Percentiles rank a stretch among this genome's conserved stretches.
phyloP scores from a whole-genome alignment of 2,888 invertebrate species.

The Neoitamus cyanurus region DNA sequence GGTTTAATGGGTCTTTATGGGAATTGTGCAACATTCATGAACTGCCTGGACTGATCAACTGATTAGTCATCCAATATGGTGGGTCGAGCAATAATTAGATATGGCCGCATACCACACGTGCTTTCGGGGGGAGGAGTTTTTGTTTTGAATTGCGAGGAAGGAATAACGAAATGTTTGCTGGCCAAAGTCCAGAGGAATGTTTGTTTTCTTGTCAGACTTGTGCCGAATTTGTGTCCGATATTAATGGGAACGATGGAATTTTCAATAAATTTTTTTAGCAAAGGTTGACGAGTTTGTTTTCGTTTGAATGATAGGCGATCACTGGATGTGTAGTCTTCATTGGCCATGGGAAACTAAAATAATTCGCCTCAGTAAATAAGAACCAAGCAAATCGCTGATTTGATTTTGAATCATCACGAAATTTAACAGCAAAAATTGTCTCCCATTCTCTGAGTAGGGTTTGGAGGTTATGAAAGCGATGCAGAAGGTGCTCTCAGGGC shows the following conservation, averaged over 20 bases:
- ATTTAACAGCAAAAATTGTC: too few species aligned
- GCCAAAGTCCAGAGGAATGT: not conserved
- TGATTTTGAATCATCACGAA: too few species aligned
- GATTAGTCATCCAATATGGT: not conserved
- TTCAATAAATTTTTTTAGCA: not conserved
- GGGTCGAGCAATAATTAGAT: not conserved
- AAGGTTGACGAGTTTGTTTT: not conserved
- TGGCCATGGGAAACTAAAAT: too few species aligned
- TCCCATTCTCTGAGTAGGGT: too few species aligned
- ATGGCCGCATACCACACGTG: not conserved
- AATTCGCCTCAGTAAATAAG: too few species aligned
- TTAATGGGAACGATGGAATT: not conserved
- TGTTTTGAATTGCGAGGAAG: not conserved
- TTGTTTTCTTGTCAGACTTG: not conserved
- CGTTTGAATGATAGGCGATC: not conserved
- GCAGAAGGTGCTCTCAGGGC: too few species aligned
- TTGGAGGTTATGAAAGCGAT: too few species aligned
- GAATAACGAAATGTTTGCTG: not conserved
- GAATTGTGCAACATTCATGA: not conserved
- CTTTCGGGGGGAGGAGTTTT: not conserved
- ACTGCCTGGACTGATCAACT: not conserved
- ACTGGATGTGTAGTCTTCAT: not conserved
- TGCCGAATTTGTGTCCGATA: not conserved
- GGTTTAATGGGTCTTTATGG: not conserved
- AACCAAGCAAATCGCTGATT: too few species aligned